Base-by-base conservation (phyloP, 2,113 vertebrate genomes). In the Crotalus helleri region DNA sequence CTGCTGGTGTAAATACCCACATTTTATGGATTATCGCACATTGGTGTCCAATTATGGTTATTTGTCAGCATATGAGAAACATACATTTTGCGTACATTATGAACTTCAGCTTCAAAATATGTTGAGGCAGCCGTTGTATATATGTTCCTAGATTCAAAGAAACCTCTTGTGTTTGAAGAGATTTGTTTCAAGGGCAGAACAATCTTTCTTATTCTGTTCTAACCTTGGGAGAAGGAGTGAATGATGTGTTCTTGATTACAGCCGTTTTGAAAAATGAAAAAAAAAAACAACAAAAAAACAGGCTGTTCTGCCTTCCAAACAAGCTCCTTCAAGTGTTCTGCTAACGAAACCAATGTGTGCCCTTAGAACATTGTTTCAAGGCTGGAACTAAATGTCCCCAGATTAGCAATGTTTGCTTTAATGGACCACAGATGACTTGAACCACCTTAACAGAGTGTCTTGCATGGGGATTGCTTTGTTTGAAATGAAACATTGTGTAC, bases 11-110 rank as follows among this genome's bases (percentile, higher is more conserved):
- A 81, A 81, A 81, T 15, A 21, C 3, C 19, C 74, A 21, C 33
- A 23, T 81, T 44, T 8, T 81, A 81, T 44, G 74, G 74, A 44
- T 44, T 21, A 44, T 69, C 53, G 51, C 57, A 4, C 69, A 4
- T 13, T 90, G 39, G 51, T 12, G 4, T 21, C 19, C 0, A 0
- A 0, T 92, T 23, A 0, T 91, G 19, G 29, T 64, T 55, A 5
- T 88, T 88, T 85, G 74, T 3, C 13, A 54, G 24, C 53, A 58
- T 69, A 91, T 93, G 88, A 11, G 69, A 39, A 33, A 33, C 51
- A 81, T 44, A 10, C 33, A 81, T 81, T 81, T 81, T 4, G 1
- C 17, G 33, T 21, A 21, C 33, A 21, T 44, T 81, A 81, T 10
- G 74, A 81, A 44, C 33, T 39, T 81, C 74, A 81, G 1, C 5